Percentiles rank a stretch among this genome's conserved stretches.
Conservation (phyloP, 2,888 invertebrate species). For the Meganola albula region DNA sequence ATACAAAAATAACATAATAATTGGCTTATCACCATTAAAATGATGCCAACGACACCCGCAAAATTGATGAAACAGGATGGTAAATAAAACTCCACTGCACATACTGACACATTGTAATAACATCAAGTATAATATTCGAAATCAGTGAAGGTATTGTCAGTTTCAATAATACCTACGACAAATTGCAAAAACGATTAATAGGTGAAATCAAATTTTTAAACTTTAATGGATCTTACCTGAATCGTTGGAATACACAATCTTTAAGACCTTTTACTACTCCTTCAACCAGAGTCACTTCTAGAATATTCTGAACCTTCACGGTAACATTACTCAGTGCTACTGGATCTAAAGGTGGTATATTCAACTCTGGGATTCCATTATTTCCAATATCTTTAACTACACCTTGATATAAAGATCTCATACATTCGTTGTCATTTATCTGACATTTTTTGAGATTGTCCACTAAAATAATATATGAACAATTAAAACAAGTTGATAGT, state of each 20-base stretch:
- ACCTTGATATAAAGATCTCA: conserved; percentile 24
- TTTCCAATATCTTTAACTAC: conserved; percentile 28
- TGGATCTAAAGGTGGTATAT: conserved; percentile 42
- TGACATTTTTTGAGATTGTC: conserved; percentile 38
- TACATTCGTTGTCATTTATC: conserved; percentile 34
- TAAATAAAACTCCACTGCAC: no score
- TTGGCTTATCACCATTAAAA: no score
- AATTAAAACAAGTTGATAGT: no score
- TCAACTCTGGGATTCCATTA: conserved; percentile 33
- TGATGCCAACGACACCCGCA: no score
- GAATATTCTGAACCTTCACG: conserved; percentile 27
- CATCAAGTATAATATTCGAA: conserved; percentile 2
- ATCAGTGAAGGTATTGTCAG: no score
- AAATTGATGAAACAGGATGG: no score
- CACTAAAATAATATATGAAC: no score
- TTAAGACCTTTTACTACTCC: conserved; percentile 39
- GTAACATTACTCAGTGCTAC: conserved; percentile 29
- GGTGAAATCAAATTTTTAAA: no score
- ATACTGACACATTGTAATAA: no score
- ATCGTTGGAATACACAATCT: conserved; percentile 35
- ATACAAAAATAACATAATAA: not conserved
- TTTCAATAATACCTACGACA: no score
- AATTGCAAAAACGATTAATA: no score
- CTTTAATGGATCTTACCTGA: conserved; percentile 23
- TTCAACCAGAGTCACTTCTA: conserved; percentile 35